Evolutionary conservation across 2,113 vertebrate species (phyloP).

Genomic region (Cottus gobio): DNA sequence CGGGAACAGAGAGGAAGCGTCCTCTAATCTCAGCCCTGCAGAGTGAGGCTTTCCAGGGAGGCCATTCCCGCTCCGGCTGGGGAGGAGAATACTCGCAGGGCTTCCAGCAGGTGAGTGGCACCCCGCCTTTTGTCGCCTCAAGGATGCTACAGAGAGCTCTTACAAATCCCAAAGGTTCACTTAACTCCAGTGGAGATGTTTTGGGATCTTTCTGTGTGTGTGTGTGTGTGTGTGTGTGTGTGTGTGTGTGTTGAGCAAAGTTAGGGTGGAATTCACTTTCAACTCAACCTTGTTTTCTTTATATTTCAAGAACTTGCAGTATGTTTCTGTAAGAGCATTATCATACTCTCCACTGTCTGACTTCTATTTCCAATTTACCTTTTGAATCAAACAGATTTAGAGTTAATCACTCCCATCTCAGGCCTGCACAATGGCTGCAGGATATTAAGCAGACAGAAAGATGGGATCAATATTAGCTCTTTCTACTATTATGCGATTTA

Average conservation of each 20-base stretch:
- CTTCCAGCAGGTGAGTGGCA: constrained; percentile 64
- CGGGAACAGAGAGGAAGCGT: constrained; percentile 63
- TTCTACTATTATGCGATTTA: constrained; percentile 42
- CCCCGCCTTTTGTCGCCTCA: constrained; percentile 25
- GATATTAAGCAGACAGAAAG: constrained; percentile 36
- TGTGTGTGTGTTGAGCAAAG: background rate
- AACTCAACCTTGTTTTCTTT: constrained; percentile 22
- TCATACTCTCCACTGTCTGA: background rate
- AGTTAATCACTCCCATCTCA: constrained; percentile 30
- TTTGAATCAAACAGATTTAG: constrained; percentile 26
- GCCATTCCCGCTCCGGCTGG: constrained; percentile 34
- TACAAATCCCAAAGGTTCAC: constrained; percentile 39
- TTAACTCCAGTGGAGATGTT: background rate
- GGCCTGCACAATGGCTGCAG: constrained; percentile 36
- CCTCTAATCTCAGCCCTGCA: constrained; percentile 72
- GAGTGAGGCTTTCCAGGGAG: constrained; percentile 60
- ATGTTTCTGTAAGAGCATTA: constrained; percentile 18
- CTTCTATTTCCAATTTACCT: constrained; percentile 34
- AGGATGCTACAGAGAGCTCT: constrained; percentile 36
- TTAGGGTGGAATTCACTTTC: constrained; percentile 5
- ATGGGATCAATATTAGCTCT: constrained; percentile 62
- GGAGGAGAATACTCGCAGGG: background rate
- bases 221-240: background rate
- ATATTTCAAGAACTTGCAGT: constrained; percentile 6
- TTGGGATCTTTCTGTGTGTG: background rate